phyloP scores from a whole-genome alignment of 2,888 invertebrate species.

The Aporophyla nigra region DNA sequence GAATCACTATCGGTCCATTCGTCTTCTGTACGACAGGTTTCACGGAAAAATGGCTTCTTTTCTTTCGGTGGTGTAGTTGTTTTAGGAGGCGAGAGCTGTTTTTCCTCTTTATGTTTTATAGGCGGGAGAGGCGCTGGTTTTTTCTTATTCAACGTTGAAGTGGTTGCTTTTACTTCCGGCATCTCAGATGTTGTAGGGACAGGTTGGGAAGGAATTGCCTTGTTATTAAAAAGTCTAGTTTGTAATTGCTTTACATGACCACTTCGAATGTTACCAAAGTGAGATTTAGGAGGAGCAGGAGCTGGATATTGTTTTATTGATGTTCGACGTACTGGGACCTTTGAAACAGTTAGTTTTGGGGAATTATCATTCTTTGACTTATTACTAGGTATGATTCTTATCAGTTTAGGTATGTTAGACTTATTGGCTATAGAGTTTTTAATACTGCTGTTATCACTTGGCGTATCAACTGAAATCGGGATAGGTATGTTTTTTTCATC shows the following conservation, averaged over 20 bases:
- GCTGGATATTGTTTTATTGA: conserved; percentile 85
- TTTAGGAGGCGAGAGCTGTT: conserved; percentile 75
- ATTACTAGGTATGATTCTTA: conserved; percentile 77
- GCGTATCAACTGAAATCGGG: conserved; percentile 8
- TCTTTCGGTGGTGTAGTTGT: conserved; percentile 68
- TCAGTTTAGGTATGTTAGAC: conserved; percentile 86
- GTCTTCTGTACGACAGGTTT: conserved; percentile 92
- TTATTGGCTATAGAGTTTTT: conserved; percentile 68
- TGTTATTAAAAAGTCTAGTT: conserved; percentile 84
- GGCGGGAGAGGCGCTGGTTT: conserved; percentile 84
- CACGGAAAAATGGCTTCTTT: conserved; percentile 89
- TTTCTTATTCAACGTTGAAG: conserved; percentile 81
- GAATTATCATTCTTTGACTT: conserved; percentile 81
- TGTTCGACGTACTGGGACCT: conserved; percentile 84
- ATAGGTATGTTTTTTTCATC: conserved; percentile 18
- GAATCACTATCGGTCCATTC: conserved; percentile 90
- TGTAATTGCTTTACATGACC: conserved; percentile 89
- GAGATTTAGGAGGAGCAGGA: conserved; percentile 86
- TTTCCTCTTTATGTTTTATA: conserved; percentile 57
- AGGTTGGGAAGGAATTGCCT: conserved; percentile 68
- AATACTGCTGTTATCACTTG: conserved; percentile 44
- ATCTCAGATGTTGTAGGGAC: conserved; percentile 61
- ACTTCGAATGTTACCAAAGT: conserved; percentile 87
- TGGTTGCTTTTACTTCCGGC: conserved; percentile 79
- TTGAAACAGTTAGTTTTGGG: conserved; percentile 83